Conservation (phyloP, 2,113 vertebrate species). For the Scatophagus argus region DNA sequence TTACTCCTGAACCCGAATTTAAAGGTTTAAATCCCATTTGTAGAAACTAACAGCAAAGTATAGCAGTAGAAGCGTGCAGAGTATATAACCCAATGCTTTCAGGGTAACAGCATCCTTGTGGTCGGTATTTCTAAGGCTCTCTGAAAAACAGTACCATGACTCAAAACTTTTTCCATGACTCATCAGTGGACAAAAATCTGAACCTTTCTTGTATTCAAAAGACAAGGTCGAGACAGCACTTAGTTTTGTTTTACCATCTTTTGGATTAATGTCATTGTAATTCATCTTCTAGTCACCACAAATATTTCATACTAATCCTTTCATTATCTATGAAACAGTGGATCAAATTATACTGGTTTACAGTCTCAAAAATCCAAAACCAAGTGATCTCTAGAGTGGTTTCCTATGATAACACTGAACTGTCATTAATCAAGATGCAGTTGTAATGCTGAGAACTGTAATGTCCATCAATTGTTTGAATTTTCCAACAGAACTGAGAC, state of each 20-base stretch:
- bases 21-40: conserved; percentile 21
- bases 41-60: conserved; percentile 48
- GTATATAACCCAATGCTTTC: conserved; percentile 53
- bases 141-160: background rate
- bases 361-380: too few species aligned
- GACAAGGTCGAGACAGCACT: too few species aligned
- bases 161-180: background rate
- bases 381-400: too few species aligned
- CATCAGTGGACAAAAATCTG: background rate
- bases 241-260: too few species aligned
- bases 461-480: background rate
- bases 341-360: too few species aligned
- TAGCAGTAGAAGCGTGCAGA: conserved; percentile 63
- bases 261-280: too few species aligned
- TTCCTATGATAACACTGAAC: too few species aligned
- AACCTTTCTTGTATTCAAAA: background rate
- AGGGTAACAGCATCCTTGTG: background rate
- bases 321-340: too few species aligned
- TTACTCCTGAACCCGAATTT: conserved; percentile 6
- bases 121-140: background rate
- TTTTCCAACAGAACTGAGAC: background rate
- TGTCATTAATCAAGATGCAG: too few species aligned
- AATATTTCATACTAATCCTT: too few species aligned
- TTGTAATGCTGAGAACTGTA: background rate
- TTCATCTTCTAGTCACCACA: too few species aligned